Percentiles rank a stretch among this genome's conserved stretches.
phyloP scores from a whole-genome alignment of 2,113 vertebrate genomes.

The Antechinus flavipes region DNA sequence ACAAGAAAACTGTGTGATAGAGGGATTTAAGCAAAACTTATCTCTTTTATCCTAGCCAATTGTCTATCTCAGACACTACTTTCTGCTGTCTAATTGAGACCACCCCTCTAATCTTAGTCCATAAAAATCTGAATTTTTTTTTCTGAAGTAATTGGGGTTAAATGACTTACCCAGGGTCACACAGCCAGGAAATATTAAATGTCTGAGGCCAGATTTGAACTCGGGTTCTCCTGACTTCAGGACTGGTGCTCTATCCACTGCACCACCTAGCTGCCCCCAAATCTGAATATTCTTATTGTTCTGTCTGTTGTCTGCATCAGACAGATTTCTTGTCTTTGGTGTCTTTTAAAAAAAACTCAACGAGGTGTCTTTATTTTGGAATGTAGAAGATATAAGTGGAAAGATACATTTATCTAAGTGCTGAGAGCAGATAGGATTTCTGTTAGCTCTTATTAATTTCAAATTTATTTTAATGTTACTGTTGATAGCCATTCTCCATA shows the following conservation, averaged over 20 bases:
- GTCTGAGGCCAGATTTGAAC: too few species aligned
- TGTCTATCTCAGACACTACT: neutral
- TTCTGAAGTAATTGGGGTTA: too few species aligned
- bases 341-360: neutral
- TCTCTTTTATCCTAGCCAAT: neutral
- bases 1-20: neutral
- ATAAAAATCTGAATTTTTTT: neutral
- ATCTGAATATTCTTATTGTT: neutral
- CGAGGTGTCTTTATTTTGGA: neutral
- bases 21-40: neutral
- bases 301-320: neutral
- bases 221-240: too few species aligned
- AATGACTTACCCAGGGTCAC: too few species aligned
- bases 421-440: neutral
- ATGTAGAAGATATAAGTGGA: neutral
- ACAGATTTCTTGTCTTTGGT: neutral
- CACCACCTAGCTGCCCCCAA: too few species aligned
- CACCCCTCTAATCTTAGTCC: neutral
- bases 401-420: neutral
- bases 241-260: too few species aligned
- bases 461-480: neutral
- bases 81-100: neutral
- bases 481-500: neutral
- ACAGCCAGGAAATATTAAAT: too few species aligned
- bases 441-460: constrained; percentile 23